phyloP scores from a whole-genome alignment of 2,113 vertebrate species.

The Neodontobutis hainanensis region DNA sequence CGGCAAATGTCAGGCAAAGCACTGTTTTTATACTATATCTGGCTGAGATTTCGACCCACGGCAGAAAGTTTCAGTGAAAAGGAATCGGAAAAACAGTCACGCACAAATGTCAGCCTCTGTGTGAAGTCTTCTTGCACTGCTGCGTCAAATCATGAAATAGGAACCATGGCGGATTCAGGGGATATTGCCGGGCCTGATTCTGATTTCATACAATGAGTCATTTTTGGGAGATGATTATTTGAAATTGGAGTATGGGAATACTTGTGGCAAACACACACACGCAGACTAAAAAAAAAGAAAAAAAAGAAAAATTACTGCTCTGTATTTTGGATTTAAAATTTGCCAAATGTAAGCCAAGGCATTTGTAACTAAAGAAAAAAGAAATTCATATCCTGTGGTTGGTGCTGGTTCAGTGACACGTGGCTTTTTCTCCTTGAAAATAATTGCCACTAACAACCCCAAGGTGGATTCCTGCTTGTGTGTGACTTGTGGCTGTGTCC shows the following conservation, averaged over 20 bases:
- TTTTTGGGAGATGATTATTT: slow-evolving; percentile 13
- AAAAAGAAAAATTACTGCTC: not conserved
- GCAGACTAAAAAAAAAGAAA: slow-evolving; percentile 9
- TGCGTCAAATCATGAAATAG: slow-evolving; percentile 18
- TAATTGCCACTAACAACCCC: slow-evolving; percentile 41
- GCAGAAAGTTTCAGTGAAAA: not conserved
- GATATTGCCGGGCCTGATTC: slow-evolving; percentile 16
- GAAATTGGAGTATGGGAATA: slow-evolving; percentile 20
- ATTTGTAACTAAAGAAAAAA: not conserved
- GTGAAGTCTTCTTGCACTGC: slow-evolving; percentile 29
- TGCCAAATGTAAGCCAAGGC: not conserved
- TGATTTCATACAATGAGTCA: slow-evolving; percentile 34
- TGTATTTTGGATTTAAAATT: not conserved
- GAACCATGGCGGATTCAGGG: slow-evolving; percentile 1
- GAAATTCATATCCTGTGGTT: not conserved
- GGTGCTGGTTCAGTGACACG: slow-evolving; percentile 2
- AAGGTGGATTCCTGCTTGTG: slow-evolving; percentile 14
- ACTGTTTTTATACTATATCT: slow-evolving; percentile 4
- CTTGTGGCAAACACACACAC: slow-evolving; percentile 18
- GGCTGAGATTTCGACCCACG: slow-evolving; percentile 7
- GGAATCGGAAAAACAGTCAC: not conserved
- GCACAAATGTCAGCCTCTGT: slow-evolving; percentile 4
- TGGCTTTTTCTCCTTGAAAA: slow-evolving; percentile 26
- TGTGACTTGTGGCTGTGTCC: not conserved
- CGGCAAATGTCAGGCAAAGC: not conserved